phyloP scores from a whole-genome alignment of 2,888 invertebrate species.

The Drosophila quinaria region DNA sequence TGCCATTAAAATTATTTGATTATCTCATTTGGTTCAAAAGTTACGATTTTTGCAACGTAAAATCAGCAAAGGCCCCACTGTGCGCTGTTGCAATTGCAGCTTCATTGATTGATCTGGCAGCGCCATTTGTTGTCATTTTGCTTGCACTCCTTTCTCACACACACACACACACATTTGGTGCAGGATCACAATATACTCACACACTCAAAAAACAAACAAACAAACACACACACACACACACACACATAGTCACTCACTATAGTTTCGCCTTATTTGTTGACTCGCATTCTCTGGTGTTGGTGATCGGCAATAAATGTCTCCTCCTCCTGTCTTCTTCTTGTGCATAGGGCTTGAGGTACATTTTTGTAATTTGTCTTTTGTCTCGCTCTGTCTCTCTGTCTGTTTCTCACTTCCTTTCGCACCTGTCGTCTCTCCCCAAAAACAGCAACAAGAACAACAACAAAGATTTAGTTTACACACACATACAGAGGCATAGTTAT shows the following conservation, averaged over 20 bases:
- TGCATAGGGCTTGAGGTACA: constrained; percentile 37
- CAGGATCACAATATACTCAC: constrained; percentile 27
- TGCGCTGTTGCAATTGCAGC: background rate
- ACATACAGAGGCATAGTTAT: constrained; percentile 19
- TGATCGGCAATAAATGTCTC: constrained; percentile 30
- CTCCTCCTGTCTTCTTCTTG: constrained; percentile 26
- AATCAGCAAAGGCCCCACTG: too few species aligned
- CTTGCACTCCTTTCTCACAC: constrained; percentile 38
- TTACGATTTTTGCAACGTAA: too few species aligned
- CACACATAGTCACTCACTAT: constrained; percentile 27
- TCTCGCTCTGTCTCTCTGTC: constrained; percentile 18
- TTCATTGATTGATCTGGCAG: background rate
- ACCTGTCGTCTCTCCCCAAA: constrained; percentile 17
- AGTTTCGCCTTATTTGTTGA: constrained; percentile 37
- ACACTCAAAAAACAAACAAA: constrained; percentile 5
- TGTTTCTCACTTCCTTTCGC: constrained; percentile 15
- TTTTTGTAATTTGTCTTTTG: constrained; percentile 15
- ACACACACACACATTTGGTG: constrained; percentile 37
- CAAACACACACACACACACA: constrained; percentile 17
- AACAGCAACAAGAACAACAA: constrained; percentile 17
- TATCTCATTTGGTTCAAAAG: too few species aligned
- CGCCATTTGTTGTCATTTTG: constrained; percentile 16
- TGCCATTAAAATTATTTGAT: too few species aligned
- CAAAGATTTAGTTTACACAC: constrained; percentile 18
- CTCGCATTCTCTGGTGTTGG: constrained; percentile 52